A percentile compares a stretch with the other conserved stretches of the same genome.
Conservation (phyloP, 2,888 invertebrate genomes). For the Apamea crenata region DNA sequence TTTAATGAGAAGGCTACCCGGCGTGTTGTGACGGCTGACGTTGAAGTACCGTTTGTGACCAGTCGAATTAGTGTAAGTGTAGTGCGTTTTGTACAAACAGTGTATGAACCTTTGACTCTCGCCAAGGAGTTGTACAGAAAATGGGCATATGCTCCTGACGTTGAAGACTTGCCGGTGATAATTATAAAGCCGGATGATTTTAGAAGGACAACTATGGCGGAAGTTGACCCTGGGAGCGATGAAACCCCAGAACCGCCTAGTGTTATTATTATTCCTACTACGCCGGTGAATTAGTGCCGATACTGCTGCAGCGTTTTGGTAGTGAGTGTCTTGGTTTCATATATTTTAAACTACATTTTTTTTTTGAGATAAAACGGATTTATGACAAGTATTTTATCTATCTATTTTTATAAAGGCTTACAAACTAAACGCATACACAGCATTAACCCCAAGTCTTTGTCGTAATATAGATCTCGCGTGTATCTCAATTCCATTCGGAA, state of each 20-base stretch:
- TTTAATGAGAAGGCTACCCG: conserved; percentile 92
- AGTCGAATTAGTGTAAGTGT: no score
- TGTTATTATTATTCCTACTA: conserved; percentile 68
- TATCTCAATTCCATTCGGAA: not conserved
- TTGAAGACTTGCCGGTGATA: conserved; percentile 79
- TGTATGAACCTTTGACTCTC: not conserved
- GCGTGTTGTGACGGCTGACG: conserved; percentile 75
- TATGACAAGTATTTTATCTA: not conserved
- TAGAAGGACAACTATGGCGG: conserved; percentile 73
- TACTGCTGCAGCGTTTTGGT: not conserved
- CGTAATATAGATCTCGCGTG: not conserved
- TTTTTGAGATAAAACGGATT: not conserved
- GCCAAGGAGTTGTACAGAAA: conserved; percentile 79
- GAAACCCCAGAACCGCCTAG: conserved; percentile 60
- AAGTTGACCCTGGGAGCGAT: conserved; percentile 63
- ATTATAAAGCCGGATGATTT: conserved; percentile 69
- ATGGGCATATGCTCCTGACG: conserved; percentile 80
- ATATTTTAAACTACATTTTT: not conserved
- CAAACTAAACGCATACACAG: no score
- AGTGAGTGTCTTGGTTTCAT: conserved; percentile 30
- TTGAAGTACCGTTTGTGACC: conserved; percentile 77
- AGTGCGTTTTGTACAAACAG: fast-evolving
- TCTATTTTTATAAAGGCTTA: not conserved
- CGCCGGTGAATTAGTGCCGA: conserved; percentile 57
- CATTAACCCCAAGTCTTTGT: not conserved